Evolutionary conservation across 2,797 vertebrate genomes (phyloP), one percentile per base, ranked within the genome.

Genomic region (Lacerta agilis): DNA sequence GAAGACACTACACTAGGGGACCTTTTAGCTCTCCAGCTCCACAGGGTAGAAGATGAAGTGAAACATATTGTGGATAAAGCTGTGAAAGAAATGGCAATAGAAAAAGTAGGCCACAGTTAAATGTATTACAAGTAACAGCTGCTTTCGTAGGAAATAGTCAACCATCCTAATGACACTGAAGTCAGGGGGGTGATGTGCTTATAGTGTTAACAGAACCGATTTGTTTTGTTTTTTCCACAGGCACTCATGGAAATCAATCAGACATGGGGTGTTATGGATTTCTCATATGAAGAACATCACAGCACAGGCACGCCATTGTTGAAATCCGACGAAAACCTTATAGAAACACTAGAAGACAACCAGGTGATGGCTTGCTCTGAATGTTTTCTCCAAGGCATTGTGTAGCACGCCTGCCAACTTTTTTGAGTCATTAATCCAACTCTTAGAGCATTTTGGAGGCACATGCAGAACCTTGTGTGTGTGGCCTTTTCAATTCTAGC

Each of bases 41-140:
- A 97, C 55, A 97, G 96, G 66, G 96, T 98, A 25, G 96, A 98
- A 94, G 97, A 98, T 41, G 97, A 98, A 94, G 96, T 98, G 75
- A 97, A 97, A 94, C 96, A 96, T 92, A 98, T 97, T 55, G 95
- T 98, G 89, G 97, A 97, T 94, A 97, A 98, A 95, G 96, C 97
- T 75, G 96, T 97, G 84, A 98, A 97, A 95, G 96, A 98, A 96
- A 97, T 96, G 96, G 95, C 93, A 91, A 94, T 95, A 61, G 92
- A 95, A 93, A 96, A 94, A 89, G 94, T 94, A 41, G 58, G 49
- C 45, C 5, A 18, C 23, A 73, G 36, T 25, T 3, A 38, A 38
- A 20, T 80, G 55, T 3, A 81, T 33, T 67, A 55, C 4, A 29
- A 13, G 20, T 6, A 15, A 58, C 15, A 85, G 79, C 3, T 41